A percentile compares a stretch with the other conserved stretches of the same genome.
phyloP scores from a whole-genome alignment of 2,888 invertebrate genomes.

The Pyrrhosoma nymphula region DNA sequence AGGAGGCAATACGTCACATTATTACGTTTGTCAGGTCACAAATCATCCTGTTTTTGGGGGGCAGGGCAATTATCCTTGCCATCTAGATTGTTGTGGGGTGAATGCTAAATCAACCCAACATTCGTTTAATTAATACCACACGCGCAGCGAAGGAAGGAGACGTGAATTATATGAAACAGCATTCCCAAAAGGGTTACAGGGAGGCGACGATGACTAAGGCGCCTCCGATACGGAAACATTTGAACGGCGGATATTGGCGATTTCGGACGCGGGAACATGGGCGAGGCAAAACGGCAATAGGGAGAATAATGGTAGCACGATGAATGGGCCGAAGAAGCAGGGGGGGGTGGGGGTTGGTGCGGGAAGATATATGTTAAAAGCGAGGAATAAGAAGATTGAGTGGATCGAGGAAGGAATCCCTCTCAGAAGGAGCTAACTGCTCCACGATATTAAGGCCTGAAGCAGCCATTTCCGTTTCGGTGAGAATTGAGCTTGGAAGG shows the following conservation, averaged over 20 bases:
- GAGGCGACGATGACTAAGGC: not conserved
- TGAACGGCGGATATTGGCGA: slow-evolving; percentile 18
- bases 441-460: not conserved
- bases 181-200: not conserved
- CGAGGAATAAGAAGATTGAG: not conserved
- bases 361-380: no score
- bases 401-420: not conserved
- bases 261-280: not conserved
- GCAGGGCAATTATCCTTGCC: not conserved
- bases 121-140: not conserved
- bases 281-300: not conserved
- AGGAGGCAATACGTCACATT: no score
- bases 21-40: no score
- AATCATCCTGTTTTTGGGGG: not conserved
- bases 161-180: not conserved
- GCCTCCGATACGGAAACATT: not conserved
- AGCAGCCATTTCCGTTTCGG: not conserved
- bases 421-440: not conserved
- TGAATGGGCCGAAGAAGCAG: not conserved
- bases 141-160: not conserved
- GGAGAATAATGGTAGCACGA: not conserved
- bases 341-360: not conserved
- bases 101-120: not conserved
- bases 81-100: not conserved
- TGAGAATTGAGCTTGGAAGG: not conserved